Evolutionary conservation across 2,797 vertebrate genomes (phyloP), one percentile per base, ranked within the genome.

Genomic region (Myotis pilosus): DNA sequence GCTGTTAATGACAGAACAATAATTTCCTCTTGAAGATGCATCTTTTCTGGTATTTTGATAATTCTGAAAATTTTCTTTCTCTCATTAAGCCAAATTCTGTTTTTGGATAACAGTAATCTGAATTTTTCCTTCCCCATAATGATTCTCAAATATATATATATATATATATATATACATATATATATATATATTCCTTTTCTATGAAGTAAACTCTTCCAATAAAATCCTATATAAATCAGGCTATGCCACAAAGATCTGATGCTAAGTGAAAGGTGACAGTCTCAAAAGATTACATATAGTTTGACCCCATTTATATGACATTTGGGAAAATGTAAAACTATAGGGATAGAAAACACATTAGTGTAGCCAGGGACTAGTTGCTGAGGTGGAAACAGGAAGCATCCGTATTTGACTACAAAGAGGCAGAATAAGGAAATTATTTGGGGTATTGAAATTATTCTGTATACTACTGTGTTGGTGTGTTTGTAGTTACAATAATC

Each of bases 11-110:
- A 71, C 8, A 64, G 33, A 8, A 41, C 81, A 60, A 69, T 85
- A 57, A 91, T 71, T 93, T 94, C 38, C 30, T 91, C 60, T 85
- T 91, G 17, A 92, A 94, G 53, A 47, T 60, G 28, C 15, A 68
- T 47, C 19, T 5, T 81, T 72, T 72, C 76, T 82, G 30, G 75
- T 75, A 84, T 41, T 87, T 94, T 23, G 5, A 81, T 66, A 93
- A 71, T 30, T 57, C 74, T 89, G 71, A 49, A 78, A 78, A 81
- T 23, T 62, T 94, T 49, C 53, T 71, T 83, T 91, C 38, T 84
- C 28, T 68, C 0, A 0, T 41, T 78, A 74, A 87, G 10, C 16
- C 33, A 72, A 68, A 85, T 17, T 91, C 30, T 55, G 36, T 30
- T 82, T 79, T 89, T 44, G 47, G 8, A 69, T 87, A 85, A 81